Base-by-base conservation (phyloP, 2,113 vertebrate genomes). In the Halichoerus grypus region DNA sequence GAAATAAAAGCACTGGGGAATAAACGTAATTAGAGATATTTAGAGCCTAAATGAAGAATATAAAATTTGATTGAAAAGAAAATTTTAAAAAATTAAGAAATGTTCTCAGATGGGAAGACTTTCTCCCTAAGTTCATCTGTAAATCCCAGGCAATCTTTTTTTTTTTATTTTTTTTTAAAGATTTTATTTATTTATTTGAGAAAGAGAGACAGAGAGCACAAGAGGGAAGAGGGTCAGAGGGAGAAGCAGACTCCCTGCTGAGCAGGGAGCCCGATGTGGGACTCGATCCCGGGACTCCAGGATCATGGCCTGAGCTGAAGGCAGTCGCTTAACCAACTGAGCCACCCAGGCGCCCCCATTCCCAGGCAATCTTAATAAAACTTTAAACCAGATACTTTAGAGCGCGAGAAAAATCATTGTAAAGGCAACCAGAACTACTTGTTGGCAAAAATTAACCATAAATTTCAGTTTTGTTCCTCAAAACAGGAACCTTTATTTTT, bases 401-500 rank as follows among this genome's bases (percentile, higher is more conserved):
- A 72, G 79, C 16, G 14, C 31, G 53, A 86, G 63, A 26, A 42
- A 53, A 61, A 55, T 84, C 77, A 21, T 15, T 81, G 10, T 42
- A 33, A 42, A 24, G 63, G 71, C 57, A 46, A 57, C 72, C 33
- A 82, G 46, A 65, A 46, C 16, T 87, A 46, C 22, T 74, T 77
- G 51, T 39, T 53, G 88, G 31, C 26, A 53, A 74, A 87, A 83
- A 82, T 69, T 61, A 61, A 13, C 18, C 28, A 42, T 55, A 57
- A 16, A n/a, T n/a, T 82, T 87, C 65, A 24, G 31, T 88, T 91
- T 74, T 69, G 7, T 87, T 74, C 22, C 22, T 46, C 14, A 16
- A 53, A 87, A 76, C 26, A 42, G 59, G 76, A 93, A 90, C 2
- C 33, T 31, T 65, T 24, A 36, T 67, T 95, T 97, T 97, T 91